Evolutionary conservation across 1,140 invertebrate species (phyloP), one percentile per base, ranked within the genome.

Genomic region (Scaptomyza graminum): DNA sequence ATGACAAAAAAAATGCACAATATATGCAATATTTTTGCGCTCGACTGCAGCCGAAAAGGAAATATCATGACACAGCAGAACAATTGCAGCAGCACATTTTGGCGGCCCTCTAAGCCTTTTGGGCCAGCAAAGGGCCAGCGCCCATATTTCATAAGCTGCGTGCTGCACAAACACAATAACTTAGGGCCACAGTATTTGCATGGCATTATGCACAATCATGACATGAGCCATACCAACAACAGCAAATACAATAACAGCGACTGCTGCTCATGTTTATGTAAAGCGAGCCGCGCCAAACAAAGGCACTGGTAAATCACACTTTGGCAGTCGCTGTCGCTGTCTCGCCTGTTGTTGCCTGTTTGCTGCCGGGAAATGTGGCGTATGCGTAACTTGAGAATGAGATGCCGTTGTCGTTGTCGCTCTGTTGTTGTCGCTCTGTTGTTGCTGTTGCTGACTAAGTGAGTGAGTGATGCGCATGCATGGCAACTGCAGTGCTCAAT

Each of bases 201-300:
- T 87, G 83, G 75, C 83, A 87, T 87, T 87, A 87, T 87, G 82
- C 82, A 87, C 87, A 88, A 88, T 87, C 82, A 87, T 87, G 82
- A 87, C 82, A 81, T 85, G 77, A 87, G 80, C 74, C 59, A 25
- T 41, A 61, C 41, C 71, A 74, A 44, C 56, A 56, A 8, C 66
- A 63, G 31, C 65, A 68, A 18, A 37, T 49, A 13, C 43, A 56
- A 13, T 43, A 66, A 56, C 49, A 43, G 60, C 64, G 39, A 60
- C 60, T 64, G 57, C 75, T 63, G 67, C 49, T 62, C 79, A 65
- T 71, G 80, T 78, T 75, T 84, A 76, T 79, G 68, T 78, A 70
- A 76, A 70, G 76, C 62, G 55, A 52, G 44, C 52, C 56, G 52
- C 44, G 47, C 43, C 62, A 66, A 41, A 81, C 77, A 76, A 83